Evolutionary conservation across 2,888 invertebrate genomes (phyloP).

Genomic region (Pterostichus niger): DNA sequence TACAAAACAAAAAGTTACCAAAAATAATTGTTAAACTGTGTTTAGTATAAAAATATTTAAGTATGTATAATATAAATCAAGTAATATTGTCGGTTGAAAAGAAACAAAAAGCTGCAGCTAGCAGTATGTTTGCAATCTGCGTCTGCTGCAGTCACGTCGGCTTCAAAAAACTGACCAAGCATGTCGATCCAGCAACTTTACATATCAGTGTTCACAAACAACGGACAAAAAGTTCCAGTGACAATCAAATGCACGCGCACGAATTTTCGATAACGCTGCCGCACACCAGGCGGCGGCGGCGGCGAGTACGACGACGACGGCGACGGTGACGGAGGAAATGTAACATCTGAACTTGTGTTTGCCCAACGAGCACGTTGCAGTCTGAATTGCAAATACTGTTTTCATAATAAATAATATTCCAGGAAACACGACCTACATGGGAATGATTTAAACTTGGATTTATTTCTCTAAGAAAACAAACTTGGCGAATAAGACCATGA

Average conservation of each 20-base stretch:
- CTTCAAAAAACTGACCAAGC: neutral
- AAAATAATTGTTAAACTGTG: too few relatives aligned
- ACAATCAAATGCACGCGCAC: slow-evolving; percentile 55
- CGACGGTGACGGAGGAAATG: neutral
- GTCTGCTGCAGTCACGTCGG: too few relatives aligned
- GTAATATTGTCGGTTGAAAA: too few relatives aligned
- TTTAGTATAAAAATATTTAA: too few relatives aligned
- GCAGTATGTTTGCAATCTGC: too few relatives aligned
- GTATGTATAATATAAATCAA: too few relatives aligned
- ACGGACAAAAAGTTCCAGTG: slow-evolving; percentile 22
- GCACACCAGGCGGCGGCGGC: neutral
- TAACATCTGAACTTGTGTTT: slow-evolving; percentile 25
- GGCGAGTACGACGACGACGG: too few relatives aligned
- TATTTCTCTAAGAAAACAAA: slow-evolving; percentile 7
- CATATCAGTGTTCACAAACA: slow-evolving; percentile 48
- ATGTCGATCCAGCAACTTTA: slow-evolving; percentile 30
- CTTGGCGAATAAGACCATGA: neutral
- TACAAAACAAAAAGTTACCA: too few relatives aligned
- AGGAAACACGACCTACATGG: slow-evolving; percentile 43
- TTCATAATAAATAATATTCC: slow-evolving; percentile 59
- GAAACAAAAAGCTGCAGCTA: too few relatives aligned
- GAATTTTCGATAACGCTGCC: slow-evolving; percentile 27
- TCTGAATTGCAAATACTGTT: slow-evolving; percentile 52
- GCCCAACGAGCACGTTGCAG: slow-evolving; percentile 12
- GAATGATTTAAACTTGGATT: slow-evolving; percentile 53